Evolutionary conservation across 2,113 vertebrate species (phyloP).

Genomic region (Semicossyphus pulcher): DNA sequence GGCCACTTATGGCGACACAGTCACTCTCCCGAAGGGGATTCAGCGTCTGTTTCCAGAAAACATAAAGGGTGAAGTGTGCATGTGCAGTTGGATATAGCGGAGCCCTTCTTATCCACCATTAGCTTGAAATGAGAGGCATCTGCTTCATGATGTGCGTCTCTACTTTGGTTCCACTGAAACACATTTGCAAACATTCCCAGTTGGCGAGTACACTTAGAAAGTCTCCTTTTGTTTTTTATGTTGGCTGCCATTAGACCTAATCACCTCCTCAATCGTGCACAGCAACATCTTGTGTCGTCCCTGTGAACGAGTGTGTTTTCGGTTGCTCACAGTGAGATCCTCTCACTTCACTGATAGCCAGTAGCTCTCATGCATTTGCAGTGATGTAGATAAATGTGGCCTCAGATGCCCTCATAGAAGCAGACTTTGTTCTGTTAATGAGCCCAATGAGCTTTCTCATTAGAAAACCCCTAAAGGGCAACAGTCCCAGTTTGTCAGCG

Average conservation of each 20-base stretch:
- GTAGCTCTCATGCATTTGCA: conserved; percentile 5
- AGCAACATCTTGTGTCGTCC: neutral
- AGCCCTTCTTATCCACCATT: conserved; percentile 64
- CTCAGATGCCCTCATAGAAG: conserved; percentile 35
- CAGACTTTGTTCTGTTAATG: conserved; percentile 49
- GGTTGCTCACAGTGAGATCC: neutral
- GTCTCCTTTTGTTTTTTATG: conserved; percentile 25
- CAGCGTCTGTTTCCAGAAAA: conserved; percentile 67
- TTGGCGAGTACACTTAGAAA: conserved; percentile 18
- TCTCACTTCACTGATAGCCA: neutral
- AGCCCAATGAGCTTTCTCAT: conserved; percentile 44
- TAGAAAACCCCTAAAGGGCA: conserved; percentile 33
- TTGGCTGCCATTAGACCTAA: conserved; percentile 31
- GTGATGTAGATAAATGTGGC: conserved; percentile 9
- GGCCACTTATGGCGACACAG: conserved; percentile 75
- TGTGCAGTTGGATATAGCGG: conserved; percentile 55
- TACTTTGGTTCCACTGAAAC: conserved; percentile 26
- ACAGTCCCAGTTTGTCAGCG: conserved; percentile 5
- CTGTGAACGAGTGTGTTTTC: neutral
- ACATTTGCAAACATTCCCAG: conserved; percentile 14
- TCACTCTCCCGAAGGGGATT: conserved; percentile 70
- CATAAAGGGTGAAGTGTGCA: conserved; percentile 58
- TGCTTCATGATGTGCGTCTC: conserved; percentile 49
- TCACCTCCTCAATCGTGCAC: neutral
- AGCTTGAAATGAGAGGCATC: conserved; percentile 60